phyloP scores from a whole-genome alignment of 1,140 invertebrate genomes.

The Euglossa dilemma region DNA sequence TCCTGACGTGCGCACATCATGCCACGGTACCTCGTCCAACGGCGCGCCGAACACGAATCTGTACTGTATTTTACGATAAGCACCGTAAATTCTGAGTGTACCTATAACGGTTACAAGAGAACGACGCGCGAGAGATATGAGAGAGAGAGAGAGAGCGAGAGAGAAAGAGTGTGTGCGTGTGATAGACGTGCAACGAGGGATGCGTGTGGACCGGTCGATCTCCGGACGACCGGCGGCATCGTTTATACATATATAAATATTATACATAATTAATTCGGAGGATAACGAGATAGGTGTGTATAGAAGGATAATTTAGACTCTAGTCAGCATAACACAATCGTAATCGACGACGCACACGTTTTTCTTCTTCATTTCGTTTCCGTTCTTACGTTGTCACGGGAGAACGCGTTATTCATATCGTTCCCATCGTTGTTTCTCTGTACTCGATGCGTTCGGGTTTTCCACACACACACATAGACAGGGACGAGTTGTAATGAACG shows the following conservation, averaged over 20 bases:
- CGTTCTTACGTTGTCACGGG: constrained; percentile 21
- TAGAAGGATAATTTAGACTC: constrained; percentile 74
- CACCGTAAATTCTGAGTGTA: constrained; percentile 64
- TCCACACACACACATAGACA: neutral
- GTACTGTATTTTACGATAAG: constrained; percentile 63
- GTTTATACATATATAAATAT: constrained; percentile 54
- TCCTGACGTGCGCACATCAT: too few species aligned
- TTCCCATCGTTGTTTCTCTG: constrained; percentile 26
- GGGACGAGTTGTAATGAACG: constrained; percentile 5
- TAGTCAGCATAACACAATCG: constrained; percentile 76
- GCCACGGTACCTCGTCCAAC: constrained; percentile 39
- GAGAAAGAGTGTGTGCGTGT: neutral
- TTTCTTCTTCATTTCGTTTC: constrained; percentile 34
- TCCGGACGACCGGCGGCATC: neutral
- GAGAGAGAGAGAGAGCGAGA: neutral
- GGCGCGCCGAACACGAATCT: constrained; percentile 21
- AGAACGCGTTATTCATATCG: neutral
- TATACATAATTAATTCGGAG: constrained; percentile 56
- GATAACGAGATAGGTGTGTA: constrained; percentile 68
- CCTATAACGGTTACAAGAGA: constrained; percentile 49
- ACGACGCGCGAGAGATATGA: neutral
- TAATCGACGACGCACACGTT: constrained; percentile 67
- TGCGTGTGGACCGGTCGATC: constrained; percentile 9
- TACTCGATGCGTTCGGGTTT: constrained; percentile 33
- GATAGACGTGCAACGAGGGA: constrained; percentile 32